phyloP scores from a whole-genome alignment of 1,140 invertebrate genomes.

The Ditylenchus dipsaci region DNA sequence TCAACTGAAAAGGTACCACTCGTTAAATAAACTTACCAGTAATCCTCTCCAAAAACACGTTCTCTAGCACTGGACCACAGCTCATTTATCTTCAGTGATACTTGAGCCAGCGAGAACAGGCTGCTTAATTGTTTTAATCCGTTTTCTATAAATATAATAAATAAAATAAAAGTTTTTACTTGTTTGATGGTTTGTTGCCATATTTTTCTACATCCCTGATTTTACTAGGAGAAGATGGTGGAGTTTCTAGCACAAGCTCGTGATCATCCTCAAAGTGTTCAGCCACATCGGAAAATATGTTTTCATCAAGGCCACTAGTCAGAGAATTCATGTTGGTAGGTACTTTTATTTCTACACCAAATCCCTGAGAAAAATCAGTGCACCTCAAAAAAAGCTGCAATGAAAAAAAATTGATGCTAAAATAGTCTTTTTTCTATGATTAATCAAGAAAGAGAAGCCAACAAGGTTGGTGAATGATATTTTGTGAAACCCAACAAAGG shows the following conservation, averaged over 20 bases:
- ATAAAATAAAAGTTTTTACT: neutral
- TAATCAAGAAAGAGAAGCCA: too few relatives aligned
- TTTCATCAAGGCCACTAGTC: slow-evolving; percentile 7
- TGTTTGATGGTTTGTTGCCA: neutral
- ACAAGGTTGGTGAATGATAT: too few relatives aligned
- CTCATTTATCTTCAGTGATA: slow-evolving; percentile 25
- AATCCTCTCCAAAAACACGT: slow-evolving; percentile 31
- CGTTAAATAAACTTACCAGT: slow-evolving; percentile 16
- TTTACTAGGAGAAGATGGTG: neutral
- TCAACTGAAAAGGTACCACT: too few relatives aligned
- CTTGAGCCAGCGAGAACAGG: slow-evolving; percentile 28
- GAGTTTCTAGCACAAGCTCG: neutral
- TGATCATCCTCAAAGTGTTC: neutral
- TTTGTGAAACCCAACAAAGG: too few relatives aligned
- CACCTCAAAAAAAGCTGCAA: too few relatives aligned
- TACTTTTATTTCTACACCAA: neutral
- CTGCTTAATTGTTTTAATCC: slow-evolving; percentile 20
- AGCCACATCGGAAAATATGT: slow-evolving; percentile 9
- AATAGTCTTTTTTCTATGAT: too few relatives aligned
- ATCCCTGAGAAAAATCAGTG: too few relatives aligned
- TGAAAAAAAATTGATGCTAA: too few relatives aligned
- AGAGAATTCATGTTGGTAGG: neutral
- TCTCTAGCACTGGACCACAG: slow-evolving; percentile 29
- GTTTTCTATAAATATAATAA: slow-evolving; percentile 4
- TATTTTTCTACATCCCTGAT: neutral